Percentiles rank a stretch among this genome's conserved stretches.
Conservation (phyloP, 2,888 invertebrate species). For the Macrophya annulata region DNA sequence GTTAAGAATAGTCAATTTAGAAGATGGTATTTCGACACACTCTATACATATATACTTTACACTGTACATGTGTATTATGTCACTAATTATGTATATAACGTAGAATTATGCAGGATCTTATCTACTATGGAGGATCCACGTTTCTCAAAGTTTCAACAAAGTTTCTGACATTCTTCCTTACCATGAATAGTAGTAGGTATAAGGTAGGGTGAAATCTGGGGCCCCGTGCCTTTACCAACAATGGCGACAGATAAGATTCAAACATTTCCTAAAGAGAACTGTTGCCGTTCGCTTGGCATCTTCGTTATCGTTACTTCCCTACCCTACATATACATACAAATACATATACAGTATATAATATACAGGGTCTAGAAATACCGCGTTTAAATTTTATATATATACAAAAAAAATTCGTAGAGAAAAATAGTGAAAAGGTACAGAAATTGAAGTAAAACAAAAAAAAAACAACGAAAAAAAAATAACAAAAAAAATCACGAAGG, state of each 20-base stretch:
- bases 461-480: not conserved
- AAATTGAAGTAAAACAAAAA: not conserved
- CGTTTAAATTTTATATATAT: not conserved
- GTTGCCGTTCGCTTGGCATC: conserved; percentile 8
- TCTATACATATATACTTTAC: not conserved
- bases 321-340: not conserved
- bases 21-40: not conserved
- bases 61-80: not conserved
- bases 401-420: not conserved
- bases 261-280: conserved; percentile 42
- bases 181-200: not conserved
- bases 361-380: not conserved
- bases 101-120: conserved; percentile 24
- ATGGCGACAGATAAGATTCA: conserved; percentile 52
- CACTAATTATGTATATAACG: conserved; percentile 4
- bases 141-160: conserved; percentile 41
- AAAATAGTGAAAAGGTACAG: not conserved
- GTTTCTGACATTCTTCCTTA: conserved; percentile 34
- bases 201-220: not conserved
- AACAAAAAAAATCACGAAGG: not conserved
- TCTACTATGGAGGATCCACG: conserved; percentile 25
- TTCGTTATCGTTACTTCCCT: conserved; percentile 33
- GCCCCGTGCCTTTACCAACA: conserved; percentile 8
- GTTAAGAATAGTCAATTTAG: not conserved
- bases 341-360: not conserved